Evolutionary conservation across 2,888 invertebrate species (phyloP).

Genomic region (Ephialtes manifestator): DNA sequence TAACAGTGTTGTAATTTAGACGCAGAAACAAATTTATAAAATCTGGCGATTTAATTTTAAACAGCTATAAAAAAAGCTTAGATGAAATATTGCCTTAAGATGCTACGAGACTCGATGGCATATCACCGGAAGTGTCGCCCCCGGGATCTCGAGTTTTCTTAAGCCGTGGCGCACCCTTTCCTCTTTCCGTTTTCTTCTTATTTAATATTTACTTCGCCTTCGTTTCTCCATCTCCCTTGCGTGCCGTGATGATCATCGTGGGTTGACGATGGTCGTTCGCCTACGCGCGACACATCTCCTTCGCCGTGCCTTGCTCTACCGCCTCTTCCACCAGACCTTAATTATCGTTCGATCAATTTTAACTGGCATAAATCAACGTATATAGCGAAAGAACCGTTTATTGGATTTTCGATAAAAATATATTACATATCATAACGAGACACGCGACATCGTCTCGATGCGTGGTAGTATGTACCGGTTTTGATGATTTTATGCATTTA

Average conservation of each 20-base stretch:
- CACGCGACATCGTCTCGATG: neutral
- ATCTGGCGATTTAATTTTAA: neutral
- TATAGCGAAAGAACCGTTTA: neutral
- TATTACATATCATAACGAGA: neutral
- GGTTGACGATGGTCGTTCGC: constrained; percentile 69
- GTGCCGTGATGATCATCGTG: constrained; percentile 53
- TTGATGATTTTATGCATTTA: neutral
- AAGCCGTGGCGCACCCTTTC: constrained; percentile 76
- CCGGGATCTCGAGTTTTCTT: constrained; percentile 68
- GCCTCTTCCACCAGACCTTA: constrained; percentile 33
- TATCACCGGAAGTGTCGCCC: constrained; percentile 69
- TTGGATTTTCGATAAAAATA: neutral
- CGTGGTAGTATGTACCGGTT: neutral
- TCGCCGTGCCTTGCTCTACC: constrained; percentile 17
- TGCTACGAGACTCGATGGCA: constrained; percentile 61
- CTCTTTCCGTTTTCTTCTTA: constrained; percentile 65
- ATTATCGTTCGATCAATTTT: constrained; percentile 56
- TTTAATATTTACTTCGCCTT: constrained; percentile 57
- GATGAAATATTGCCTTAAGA: constrained; percentile 46
- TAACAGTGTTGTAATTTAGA: too few relatives aligned
- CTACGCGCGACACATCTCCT: constrained; percentile 57
- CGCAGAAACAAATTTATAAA: too few relatives aligned
- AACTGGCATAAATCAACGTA: constrained; percentile 41
- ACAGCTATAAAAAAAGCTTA: neutral
- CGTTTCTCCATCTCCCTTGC: constrained; percentile 52